Base-by-base conservation (phyloP, 2,113 vertebrate genomes). In the Equus quagga region DNA sequence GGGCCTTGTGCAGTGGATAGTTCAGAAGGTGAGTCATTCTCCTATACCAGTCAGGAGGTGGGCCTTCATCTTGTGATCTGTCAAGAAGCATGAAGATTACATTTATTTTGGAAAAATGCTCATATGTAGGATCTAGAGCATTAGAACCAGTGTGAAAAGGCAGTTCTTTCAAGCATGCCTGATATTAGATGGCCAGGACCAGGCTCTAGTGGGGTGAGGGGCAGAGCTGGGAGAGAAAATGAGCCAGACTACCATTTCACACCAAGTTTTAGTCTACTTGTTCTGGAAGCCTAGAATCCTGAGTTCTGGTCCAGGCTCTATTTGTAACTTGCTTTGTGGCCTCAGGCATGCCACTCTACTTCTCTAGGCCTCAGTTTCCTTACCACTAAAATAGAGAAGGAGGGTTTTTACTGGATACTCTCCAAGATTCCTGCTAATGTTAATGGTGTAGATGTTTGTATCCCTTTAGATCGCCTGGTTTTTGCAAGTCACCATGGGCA, bases 401-500 rank as follows among this genome's bases (percentile, higher is more conserved):
- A 23, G 13, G 49, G 9, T 3, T 36, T 81, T 89, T 89, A n/a
- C 8, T 56, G 49, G 28, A 44, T 33, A 31, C 58, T 70, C 70
- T 70, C 23, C 19, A 89, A 91, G 72, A 86, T 64, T 91, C 83
- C 49, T 91, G 44, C 15, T 82, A 67, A 73, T 70, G 46, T 44
- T 91, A 92, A 86, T 54, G 31, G 31, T 69, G 90, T 54, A 80
- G 72, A 31, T 36, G 5, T 95, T 82, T 96, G 24, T 93, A 56
- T 94, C 51, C 88, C 56, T 46, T 84, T 98, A 99, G 99, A 99
- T 99, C 85, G 99, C 99, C 95, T 99, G 99, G 99, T 24, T 99
- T 73, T 99, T 99, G 99, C 99, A 99, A 97, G 67, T 99, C 97
- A 99, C 99, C 0, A 98, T 99, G 99, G 99, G 99, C 81, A 99